phyloP scores from a whole-genome alignment of 2,113 vertebrate species.

The Hoplias malabaricus region DNA sequence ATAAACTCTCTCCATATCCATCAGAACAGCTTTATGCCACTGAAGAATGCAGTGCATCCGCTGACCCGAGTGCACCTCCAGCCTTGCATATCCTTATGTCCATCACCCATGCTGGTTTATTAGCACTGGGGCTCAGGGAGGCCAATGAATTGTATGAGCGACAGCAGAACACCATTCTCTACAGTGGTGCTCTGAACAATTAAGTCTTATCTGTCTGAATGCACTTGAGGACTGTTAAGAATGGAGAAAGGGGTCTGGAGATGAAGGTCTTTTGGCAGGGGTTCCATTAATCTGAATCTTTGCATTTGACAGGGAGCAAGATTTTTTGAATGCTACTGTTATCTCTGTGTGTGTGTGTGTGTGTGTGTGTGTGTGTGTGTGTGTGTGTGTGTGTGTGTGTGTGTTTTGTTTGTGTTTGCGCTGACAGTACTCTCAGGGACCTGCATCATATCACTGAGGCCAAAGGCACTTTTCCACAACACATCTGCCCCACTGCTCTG shows the following conservation, averaged over 20 bases:
- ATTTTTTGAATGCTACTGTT: neutral
- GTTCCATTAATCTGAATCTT: neutral
- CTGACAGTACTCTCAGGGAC: neutral
- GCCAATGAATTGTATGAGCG: neutral
- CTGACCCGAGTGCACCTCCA: slow-evolving; percentile 1
- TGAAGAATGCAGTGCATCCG: slow-evolving; percentile 52
- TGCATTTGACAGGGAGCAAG: neutral
- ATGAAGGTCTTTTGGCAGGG: neutral
- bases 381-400: neutral
- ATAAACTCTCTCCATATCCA: slow-evolving; percentile 38
- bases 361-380: neutral
- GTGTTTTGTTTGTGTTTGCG: neutral
- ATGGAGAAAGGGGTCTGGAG: neutral
- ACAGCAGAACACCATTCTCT: neutral
- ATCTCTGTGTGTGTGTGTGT: neutral
- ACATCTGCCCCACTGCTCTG: slow-evolving; percentile 1
- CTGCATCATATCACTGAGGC: slow-evolving; percentile 5
- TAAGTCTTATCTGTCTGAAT: neutral
- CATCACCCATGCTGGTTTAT: neutral
- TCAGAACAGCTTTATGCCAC: slow-evolving; percentile 47
- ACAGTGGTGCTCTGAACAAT: neutral
- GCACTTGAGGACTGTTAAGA: neutral
- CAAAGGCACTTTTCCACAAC: slow-evolving; percentile 10
- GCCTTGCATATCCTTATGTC: neutral
- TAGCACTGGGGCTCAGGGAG: neutral